Base-by-base conservation (phyloP, 2,113 vertebrate genomes). In the Octodon degus region DNA sequence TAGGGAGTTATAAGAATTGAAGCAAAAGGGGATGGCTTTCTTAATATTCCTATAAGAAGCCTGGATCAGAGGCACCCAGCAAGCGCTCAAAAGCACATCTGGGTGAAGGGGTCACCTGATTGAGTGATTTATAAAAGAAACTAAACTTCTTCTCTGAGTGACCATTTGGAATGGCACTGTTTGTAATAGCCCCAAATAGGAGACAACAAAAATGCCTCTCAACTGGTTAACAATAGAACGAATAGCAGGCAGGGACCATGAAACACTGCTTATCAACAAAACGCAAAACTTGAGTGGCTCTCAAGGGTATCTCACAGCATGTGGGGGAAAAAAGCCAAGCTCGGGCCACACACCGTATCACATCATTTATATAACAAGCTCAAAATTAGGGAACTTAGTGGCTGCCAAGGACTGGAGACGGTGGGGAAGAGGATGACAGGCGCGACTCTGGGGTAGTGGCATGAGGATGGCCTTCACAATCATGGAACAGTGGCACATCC, bases 41-140 rank as follows among this genome's bases (percentile, higher is more conserved):
- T 93, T 72, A 84, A 93, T 79, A 77, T 11, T 67, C 55, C 30
- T 19, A 5, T 62, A 72, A 53, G 53, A 63, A 82, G 40, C 72
- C 43, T 62, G 37, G 47, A 17, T 47, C 11, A 14, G 8, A 22
- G 12, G 53, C 88, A 47, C 14, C 7, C 2, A 67, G 76, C 79
- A 86, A 2, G 5, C 50, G 16, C 27, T 70, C 72, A 63, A 74
- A 95, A 47, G 24, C 40, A 86, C 0, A 0, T 34, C 50, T 72
- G 34, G n/a, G 88, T n/a, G 62, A 85, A 95, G 37, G n/a, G 7
- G 16, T 20, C 34, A 20, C 40, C 25, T 32, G 7, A 12, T 55
- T 17, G 53, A 80, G 47, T 50, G 7, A 82, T 81, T 90, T 60
- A 80, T 84, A 70, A 94, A 79, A 93, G 32, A 90, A 86, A 93